A percentile compares a stretch with the other conserved stretches of the same genome.
These are phyloP conservation scores for Desmodus rotundus DNA, from an alignment of 2,113 vertebrate genomes.

Conservation along the genomic window DNA sequence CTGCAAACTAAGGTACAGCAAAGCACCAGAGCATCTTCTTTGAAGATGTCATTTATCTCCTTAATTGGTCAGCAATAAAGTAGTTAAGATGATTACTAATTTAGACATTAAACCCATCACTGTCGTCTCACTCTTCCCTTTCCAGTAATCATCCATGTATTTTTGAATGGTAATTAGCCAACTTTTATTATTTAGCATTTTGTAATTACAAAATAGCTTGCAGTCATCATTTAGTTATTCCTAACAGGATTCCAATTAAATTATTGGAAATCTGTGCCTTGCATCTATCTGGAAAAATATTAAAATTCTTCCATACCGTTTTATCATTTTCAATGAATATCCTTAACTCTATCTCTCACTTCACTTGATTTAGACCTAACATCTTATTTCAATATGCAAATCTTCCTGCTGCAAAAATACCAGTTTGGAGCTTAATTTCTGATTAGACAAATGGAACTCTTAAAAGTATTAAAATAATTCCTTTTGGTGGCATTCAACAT, in stretches of 20 bases:
- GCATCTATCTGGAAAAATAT: not conserved
- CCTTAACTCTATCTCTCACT: not conserved
- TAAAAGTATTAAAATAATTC: not conserved
- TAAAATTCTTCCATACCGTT: not conserved
- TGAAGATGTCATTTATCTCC: not conserved
- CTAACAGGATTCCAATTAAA: not conserved
- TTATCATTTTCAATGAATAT: conserved; percentile 11
- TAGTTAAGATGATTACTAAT: conserved; percentile 24
- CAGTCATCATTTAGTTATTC: conserved; percentile 24
- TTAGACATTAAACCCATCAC: conserved; percentile 13
- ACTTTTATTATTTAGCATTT: conserved; percentile 51
- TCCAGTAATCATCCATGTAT: not conserved
- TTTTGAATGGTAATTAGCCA: conserved; percentile 51
- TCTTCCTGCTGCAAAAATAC: not conserved
- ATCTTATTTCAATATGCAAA: not conserved
- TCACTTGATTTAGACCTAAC: not conserved
- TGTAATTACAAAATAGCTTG: conserved; percentile 44
- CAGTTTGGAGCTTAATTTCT: not conserved
- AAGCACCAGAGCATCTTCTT: not conserved
- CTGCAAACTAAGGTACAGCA: not conserved
- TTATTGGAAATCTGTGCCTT: conserved; percentile 1
- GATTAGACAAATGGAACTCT: conserved; percentile 4
- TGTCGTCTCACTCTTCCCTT: conserved; percentile 1
- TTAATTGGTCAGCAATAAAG: conserved; percentile 2
- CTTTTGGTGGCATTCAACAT: conserved; percentile 20